These are phyloP conservation scores for Neodiprion fabricii DNA, from an alignment of 1,140 invertebrate species.

Conservation along the genomic window DNA sequence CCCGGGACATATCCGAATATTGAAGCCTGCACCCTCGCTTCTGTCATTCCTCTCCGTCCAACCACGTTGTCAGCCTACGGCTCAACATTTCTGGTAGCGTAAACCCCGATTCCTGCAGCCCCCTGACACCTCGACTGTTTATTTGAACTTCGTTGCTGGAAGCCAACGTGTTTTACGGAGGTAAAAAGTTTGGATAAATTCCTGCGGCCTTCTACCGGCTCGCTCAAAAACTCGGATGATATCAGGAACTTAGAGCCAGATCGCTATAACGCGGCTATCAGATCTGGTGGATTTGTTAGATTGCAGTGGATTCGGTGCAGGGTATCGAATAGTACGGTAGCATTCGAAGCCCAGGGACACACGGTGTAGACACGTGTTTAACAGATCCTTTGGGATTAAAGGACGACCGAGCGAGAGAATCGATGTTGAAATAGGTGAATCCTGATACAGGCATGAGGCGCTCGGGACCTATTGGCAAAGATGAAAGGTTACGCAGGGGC, in stretches of 20 bases:
- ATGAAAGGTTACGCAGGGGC: not conserved
- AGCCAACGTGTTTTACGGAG: too few species aligned
- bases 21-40: not conserved
- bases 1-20: not conserved
- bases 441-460: not conserved
- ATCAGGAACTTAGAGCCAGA: too few species aligned
- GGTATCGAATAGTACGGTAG: not conserved
- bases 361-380: not conserved
- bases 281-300: not conserved
- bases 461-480: not conserved
- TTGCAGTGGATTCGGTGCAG: not conserved
- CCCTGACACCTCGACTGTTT: not conserved
- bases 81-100: not conserved
- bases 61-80: not conserved
- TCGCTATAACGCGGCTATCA: too few species aligned
- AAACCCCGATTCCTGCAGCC: not conserved
- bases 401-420: not conserved
- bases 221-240: too few species aligned
- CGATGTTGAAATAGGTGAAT: not conserved
- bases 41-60: not conserved
- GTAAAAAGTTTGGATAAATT: too few species aligned
- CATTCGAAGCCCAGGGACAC: not conserved
- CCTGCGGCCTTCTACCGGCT: too few species aligned
- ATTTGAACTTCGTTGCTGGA: not conserved
- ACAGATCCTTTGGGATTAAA: slow-evolving; percentile 7